Base-by-base conservation (phyloP, 2,113 vertebrate species). In the Hyla sarda region DNA sequence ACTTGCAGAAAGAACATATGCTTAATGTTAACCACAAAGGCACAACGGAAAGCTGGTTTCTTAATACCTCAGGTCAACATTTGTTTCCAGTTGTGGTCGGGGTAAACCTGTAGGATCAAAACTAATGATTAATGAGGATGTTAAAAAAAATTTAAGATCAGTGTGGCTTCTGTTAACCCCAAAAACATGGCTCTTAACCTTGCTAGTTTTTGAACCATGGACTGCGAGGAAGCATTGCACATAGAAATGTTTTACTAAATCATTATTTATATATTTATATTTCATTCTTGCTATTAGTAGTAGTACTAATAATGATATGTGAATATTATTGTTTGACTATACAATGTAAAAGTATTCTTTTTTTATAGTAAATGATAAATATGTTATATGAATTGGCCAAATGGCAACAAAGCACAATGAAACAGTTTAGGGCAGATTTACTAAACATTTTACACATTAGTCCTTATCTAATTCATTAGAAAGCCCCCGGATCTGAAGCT, bases 1-100 rank as follows among this genome's bases (percentile, higher is more conserved):
- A 74, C 93, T 93, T 94, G 94, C 92, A 94, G 93, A 93, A 89
- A 89, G 92, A 92, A 92, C 94, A 95, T 93, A 95, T 95, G 94
- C 93, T 93, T 88, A 82, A 82, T 74, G 85, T 87, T 88, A 87
- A 87, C 88, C 77, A 88, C 88, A 56, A 84, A 88, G 88, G 90
- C 77, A 72, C 80, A 87, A 74, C 85, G 85, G 85, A 87, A 58
- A 89, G 62, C 25, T 0, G 13, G 52, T 67, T 83, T 52, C 88
- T 90, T 67, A 83, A 67, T 75, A 88, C 89, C 79, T 82, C 77
- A 50, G 85, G 85, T 87, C 85, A 87, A 87, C 85, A 87, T 87
- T 87, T 87, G 85, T 87, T 87, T 87, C 85, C 85, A 87, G 85
- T 87, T 87, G 85, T 82, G 85, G 85, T 87, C 77, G 82, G 75